Conservation (phyloP, 2,113 vertebrate genomes). For the Epinephelus lanceolatus region DNA sequence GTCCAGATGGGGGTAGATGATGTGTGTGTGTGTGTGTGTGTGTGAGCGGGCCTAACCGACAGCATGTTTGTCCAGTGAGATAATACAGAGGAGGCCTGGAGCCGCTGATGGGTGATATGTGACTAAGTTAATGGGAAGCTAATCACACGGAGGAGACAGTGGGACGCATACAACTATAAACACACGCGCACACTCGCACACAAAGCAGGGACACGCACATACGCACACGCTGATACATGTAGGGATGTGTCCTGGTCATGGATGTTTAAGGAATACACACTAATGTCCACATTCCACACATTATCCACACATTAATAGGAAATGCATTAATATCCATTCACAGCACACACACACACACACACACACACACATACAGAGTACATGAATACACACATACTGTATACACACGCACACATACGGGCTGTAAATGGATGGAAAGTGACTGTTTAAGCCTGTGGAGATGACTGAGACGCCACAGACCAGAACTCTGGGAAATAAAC, state of each 20-base stretch:
- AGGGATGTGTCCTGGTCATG: neutral
- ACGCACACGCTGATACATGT: neutral
- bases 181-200: slow-evolving; percentile 35
- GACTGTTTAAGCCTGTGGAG: slow-evolving; percentile 63
- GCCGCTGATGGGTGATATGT: slow-evolving; percentile 74
- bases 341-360: neutral
- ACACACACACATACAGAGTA: neutral
- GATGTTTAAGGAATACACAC: slow-evolving; percentile 16
- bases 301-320: slow-evolving; percentile 42
- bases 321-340: slow-evolving; percentile 38
- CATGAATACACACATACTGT: slow-evolving; percentile 7
- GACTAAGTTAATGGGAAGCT: slow-evolving; percentile 78
- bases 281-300: slow-evolving; percentile 34
- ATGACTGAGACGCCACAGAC: slow-evolving; percentile 73
- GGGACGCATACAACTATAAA: slow-evolving; percentile 70
- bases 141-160: slow-evolving; percentile 76
- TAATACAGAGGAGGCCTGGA: slow-evolving; percentile 74
- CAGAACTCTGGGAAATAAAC: slow-evolving; percentile 79
- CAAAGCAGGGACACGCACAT: neutral
- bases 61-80: slow-evolving; percentile 78
- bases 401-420: slow-evolving; percentile 29
- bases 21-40: slow-evolving; percentile 16
- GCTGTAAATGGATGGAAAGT: slow-evolving; percentile 72
- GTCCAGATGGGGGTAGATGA: slow-evolving; percentile 52
- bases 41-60: slow-evolving; percentile 31